These are phyloP conservation scores for Mesochorus sp. DNA, from an alignment of 2,888 invertebrate genomes.

Conservation along the genomic window DNA sequence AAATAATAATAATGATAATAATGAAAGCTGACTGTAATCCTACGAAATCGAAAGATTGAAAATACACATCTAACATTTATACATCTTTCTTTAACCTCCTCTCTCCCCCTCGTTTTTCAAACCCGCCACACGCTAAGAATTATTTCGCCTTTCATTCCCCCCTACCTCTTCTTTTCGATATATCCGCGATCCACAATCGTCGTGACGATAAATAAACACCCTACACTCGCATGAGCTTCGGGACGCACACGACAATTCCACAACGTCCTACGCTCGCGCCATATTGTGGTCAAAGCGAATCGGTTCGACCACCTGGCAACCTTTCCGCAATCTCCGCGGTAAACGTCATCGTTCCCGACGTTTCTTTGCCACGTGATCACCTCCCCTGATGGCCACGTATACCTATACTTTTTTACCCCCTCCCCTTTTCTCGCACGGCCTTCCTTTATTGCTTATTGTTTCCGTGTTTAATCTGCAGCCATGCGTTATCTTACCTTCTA, in stretches of 20 bases:
- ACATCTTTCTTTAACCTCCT: constrained; percentile 2
- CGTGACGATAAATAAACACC: constrained; percentile 67
- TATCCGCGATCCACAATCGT: constrained; percentile 58
- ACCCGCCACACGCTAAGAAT: constrained; percentile 2
- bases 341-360: constrained; percentile 51
- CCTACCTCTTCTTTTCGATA: constrained; percentile 6
- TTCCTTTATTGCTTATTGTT: constrained; percentile 23
- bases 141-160: neutral
- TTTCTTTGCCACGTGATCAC: constrained; percentile 21
- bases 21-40: constrained; percentile 29
- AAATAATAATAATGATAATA: constrained; percentile 36
- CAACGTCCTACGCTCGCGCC: constrained; percentile 68
- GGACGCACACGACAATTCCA: constrained; percentile 22
- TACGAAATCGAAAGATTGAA: constrained; percentile 20
- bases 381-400: neutral
- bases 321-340: constrained; percentile 51
- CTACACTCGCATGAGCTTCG: constrained; percentile 44
- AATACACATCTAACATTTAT: neutral
- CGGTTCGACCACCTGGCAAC: constrained; percentile 76
- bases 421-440: constrained; percentile 42
- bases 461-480: too few relatives aligned
- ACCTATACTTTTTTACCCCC: constrained; percentile 11
- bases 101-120: constrained; percentile 12
- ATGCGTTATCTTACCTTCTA: too few relatives aligned
- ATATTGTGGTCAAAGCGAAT: constrained; percentile 76